A percentile compares a stretch with the other conserved stretches of the same genome.
Evolutionary conservation across 2,888 invertebrate genomes (phyloP).

Genomic region (Pecten maximus): DNA sequence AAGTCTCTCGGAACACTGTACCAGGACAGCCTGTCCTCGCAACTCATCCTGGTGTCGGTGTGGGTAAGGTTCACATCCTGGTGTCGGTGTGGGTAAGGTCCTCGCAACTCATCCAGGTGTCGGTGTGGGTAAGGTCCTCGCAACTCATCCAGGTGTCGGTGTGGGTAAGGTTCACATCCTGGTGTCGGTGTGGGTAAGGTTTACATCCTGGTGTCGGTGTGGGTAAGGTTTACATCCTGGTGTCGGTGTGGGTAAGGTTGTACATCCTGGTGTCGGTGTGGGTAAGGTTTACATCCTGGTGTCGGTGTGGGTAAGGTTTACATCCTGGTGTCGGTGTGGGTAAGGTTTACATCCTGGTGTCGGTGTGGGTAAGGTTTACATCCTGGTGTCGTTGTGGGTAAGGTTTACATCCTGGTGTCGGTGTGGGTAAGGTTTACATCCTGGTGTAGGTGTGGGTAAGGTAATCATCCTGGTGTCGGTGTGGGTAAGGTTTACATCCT

Average conservation of each 20-base stretch:
- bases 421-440: too few species aligned
- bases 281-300: not conserved
- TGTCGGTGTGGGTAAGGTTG: too few species aligned
- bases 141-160: not conserved
- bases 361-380: too few species aligned
- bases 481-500: too few species aligned
- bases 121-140: too few species aligned
- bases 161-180: not conserved
- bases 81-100: not conserved
- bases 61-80: constrained; percentile 66
- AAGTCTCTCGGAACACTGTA: constrained; percentile 59
- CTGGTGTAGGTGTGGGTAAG: too few species aligned
- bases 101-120: too few species aligned
- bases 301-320: not conserved
- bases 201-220: not conserved
- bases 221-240: not conserved
- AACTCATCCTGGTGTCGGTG: constrained; percentile 57
- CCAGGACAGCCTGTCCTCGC: constrained; percentile 42
- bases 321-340: not conserved
- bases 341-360: not conserved
- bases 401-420: too few species aligned
- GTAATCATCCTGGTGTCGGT: too few species aligned
- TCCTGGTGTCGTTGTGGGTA: too few species aligned
- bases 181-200: too few species aligned
- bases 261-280: not conserved